Percentiles rank a stretch among this genome's conserved stretches.
Evolutionary conservation across 2,888 invertebrate species (phyloP).

Genomic region (Acanthosepion lycidas): DNA sequence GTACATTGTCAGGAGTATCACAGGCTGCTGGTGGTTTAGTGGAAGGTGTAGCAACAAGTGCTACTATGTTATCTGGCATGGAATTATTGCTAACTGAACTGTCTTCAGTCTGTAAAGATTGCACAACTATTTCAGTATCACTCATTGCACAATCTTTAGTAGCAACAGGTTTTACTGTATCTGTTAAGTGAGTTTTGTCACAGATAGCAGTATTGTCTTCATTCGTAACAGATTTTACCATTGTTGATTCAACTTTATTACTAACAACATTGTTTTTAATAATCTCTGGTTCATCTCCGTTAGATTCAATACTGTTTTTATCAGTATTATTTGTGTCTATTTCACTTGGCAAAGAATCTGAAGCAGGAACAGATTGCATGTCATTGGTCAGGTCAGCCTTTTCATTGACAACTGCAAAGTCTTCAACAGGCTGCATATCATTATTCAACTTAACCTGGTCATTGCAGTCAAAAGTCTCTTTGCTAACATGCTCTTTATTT

Average conservation of each 20-base stretch:
- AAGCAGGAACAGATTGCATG: not conserved
- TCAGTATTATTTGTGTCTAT: not conserved
- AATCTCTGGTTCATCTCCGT: not conserved
- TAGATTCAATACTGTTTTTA: not conserved
- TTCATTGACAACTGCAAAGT: not conserved
- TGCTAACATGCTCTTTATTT: not conserved
- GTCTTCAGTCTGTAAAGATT: not conserved
- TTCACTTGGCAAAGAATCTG: not conserved
- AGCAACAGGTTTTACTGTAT: not conserved
- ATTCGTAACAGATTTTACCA: not conserved
- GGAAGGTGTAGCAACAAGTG: not conserved
- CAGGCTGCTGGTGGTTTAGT: not conserved
- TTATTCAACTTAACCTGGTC: not conserved
- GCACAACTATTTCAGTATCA: not conserved
- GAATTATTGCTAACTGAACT: not conserved
- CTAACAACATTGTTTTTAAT: not conserved
- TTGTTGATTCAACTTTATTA: not conserved
- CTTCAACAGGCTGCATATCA: not conserved
- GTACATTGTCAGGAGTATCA: slow-evolving; percentile 39
- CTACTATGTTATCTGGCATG: not conserved
- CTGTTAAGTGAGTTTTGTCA: not conserved
- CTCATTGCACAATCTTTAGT: not conserved
- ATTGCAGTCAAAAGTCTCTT: not conserved
- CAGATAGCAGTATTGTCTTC: not conserved
- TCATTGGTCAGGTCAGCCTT: not conserved